Conservation (phyloP, 2,888 invertebrate species). For the Pristionchus fissidentatus region DNA sequence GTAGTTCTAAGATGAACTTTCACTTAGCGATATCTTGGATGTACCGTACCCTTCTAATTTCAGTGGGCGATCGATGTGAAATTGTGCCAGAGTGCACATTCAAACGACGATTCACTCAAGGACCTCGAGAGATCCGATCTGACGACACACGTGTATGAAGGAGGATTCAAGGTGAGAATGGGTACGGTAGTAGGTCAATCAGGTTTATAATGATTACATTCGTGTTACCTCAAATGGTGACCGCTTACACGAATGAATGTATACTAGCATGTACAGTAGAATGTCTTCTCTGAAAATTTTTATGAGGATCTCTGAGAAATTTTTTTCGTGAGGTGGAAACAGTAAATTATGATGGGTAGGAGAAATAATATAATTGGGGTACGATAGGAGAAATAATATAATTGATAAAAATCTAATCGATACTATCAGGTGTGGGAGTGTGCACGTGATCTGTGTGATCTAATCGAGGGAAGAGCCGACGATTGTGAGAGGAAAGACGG, state of each 20-base stretch:
- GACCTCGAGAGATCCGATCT: conserved; percentile 62
- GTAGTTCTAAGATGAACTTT: too few relatives aligned
- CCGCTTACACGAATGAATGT: too few relatives aligned
- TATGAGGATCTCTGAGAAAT: too few relatives aligned
- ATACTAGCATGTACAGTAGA: too few relatives aligned
- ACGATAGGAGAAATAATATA: neutral
- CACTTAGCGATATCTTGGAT: neutral
- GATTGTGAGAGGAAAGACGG: conserved; percentile 77
- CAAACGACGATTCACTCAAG: conserved; percentile 11
- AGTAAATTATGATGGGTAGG: neutral
- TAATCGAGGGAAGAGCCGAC: conserved; percentile 79
- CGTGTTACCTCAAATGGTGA: too few relatives aligned
- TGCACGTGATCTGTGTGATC: conserved; percentile 85
- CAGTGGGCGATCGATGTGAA: conserved; percentile 23
- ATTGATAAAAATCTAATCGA: neutral
- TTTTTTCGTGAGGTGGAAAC: too few relatives aligned
- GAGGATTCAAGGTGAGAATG: conserved; percentile 86
- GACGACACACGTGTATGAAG: conserved; percentile 77
- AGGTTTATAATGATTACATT: too few relatives aligned
- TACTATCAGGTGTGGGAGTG: conserved; percentile 86
- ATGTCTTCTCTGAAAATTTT: too few relatives aligned
- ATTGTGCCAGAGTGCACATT: neutral
- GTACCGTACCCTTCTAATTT: neutral
- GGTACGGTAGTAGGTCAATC: too few relatives aligned
- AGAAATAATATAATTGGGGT: neutral